A percentile compares a stretch with the other conserved stretches of the same genome.
Conservation (phyloP, 1,140 invertebrate species). For the Pseudoatta argentina region DNA sequence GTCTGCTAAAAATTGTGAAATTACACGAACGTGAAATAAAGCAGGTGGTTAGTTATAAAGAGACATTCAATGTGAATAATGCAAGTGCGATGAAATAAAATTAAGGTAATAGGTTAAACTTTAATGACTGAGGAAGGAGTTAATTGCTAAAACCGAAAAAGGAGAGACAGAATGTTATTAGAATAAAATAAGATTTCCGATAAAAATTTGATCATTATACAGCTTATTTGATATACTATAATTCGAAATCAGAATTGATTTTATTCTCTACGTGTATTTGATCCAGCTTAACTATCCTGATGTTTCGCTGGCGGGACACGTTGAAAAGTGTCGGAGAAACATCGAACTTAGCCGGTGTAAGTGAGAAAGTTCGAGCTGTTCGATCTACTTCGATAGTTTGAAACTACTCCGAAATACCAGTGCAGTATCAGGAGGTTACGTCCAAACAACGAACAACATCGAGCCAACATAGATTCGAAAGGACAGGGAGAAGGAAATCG, state of each 20-base stretch:
- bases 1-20: conserved; percentile 30
- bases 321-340: conserved; percentile 50
- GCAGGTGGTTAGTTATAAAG: neutral
- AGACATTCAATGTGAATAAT: neutral
- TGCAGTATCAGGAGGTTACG: conserved; percentile 45
- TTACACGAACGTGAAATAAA: neutral
- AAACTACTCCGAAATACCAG: conserved; percentile 46
- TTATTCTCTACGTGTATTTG: conserved; percentile 1
- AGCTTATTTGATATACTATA: neutral
- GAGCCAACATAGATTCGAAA: conserved; percentile 33
- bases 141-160: neutral
- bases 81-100: neutral
- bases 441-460: conserved; percentile 37
- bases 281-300: conserved; percentile 9
- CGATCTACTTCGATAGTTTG: conserved; percentile 57
- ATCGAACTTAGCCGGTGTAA: conserved; percentile 35
- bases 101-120: neutral
- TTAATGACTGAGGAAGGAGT: neutral
- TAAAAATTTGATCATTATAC: neutral
- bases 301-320: conserved; percentile 32
- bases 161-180: neutral
- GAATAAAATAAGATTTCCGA: neutral
- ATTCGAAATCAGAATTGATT: neutral
- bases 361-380: conserved; percentile 53
- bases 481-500: conserved; percentile 43